Percentiles rank a stretch among this genome's conserved stretches.
phyloP scores from a whole-genome alignment of 1,140 invertebrate species.

The Pristionchus pacificus region DNA sequence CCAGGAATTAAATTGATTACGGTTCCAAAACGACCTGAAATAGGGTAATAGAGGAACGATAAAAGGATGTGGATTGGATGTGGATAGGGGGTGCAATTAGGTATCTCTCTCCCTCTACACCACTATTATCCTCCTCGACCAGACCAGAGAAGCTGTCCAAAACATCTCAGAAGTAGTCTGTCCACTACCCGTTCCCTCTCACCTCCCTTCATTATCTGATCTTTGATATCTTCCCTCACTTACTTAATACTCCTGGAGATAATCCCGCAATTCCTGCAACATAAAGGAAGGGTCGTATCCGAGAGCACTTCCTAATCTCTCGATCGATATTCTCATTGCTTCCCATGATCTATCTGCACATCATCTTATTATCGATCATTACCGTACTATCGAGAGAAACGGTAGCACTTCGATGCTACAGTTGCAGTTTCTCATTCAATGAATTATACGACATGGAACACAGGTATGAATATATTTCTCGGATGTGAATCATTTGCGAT shows the following conservation, averaged over 20 bases:
- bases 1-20: conserved; percentile 35
- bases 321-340: conserved; percentile 36
- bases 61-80: background rate
- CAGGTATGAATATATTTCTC: conserved; percentile 8
- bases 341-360: conserved; percentile 28
- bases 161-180: background rate
- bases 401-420: conserved; percentile 29
- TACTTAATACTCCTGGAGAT: conserved; percentile 30
- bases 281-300: conserved; percentile 37
- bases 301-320: conserved; percentile 30
- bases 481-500: conserved; percentile 1
- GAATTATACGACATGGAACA: conserved; percentile 32
- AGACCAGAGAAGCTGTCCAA: no score
- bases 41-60: no score
- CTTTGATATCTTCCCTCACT: conserved; percentile 6
- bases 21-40: conserved; percentile 29
- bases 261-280: conserved; percentile 31
- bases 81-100: no score
- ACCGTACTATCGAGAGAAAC: no score
- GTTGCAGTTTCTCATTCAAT: conserved; percentile 31
- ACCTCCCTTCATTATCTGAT: background rate
- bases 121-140: background rate
- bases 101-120: background rate
- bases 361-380: conserved; percentile 20
- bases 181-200: background rate